Evolutionary conservation across 2,113 vertebrate species (phyloP).

Genomic region (Chunga burmeisteri): DNA sequence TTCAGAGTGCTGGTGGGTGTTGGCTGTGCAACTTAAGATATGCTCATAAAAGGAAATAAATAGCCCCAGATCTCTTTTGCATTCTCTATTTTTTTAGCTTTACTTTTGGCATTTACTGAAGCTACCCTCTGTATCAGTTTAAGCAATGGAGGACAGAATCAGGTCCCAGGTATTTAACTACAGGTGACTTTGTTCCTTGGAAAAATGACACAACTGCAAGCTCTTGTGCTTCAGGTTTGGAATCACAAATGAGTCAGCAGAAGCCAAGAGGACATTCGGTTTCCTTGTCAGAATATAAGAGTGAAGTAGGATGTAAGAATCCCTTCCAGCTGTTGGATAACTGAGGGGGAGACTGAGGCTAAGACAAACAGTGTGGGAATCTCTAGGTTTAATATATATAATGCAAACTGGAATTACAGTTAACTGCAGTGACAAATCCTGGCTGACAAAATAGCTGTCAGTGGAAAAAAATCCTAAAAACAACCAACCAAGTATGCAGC

Average conservation of each 20-base stretch:
- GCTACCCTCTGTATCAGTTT: neutral
- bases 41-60: neutral
- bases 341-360: neutral
- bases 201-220: neutral
- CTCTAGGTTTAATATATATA: neutral
- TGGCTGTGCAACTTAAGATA: neutral
- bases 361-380: neutral
- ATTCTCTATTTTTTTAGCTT: neutral
- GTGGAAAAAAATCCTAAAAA: neutral
- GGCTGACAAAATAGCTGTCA: constrained; percentile 15
- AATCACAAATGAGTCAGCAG: neutral
- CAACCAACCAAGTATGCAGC: constrained; percentile 6
- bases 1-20: neutral
- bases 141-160: neutral
- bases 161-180: neutral
- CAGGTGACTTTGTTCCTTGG: neutral
- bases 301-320: neutral
- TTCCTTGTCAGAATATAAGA: neutral
- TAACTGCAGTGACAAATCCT: neutral
- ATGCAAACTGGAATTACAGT: neutral
- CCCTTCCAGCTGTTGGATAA: neutral
- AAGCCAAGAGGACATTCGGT: neutral
- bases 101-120: neutral
- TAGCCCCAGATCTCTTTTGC: neutral
- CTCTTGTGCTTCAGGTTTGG: neutral